Base-by-base conservation (phyloP, 2,888 invertebrate genomes). In the Patella depressa region DNA sequence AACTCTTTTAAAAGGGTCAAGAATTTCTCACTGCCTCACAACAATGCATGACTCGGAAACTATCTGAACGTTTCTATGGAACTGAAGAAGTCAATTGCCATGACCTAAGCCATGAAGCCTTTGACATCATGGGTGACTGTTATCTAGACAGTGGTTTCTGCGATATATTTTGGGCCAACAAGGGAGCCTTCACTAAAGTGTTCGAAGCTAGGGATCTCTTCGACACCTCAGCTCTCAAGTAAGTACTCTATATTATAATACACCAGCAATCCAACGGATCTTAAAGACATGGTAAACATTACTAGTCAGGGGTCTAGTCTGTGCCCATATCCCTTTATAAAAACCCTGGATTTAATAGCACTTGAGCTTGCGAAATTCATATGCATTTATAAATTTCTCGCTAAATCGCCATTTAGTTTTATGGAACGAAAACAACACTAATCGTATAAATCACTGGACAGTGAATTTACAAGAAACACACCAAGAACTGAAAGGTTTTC, bases 91-190 rank as follows among this genome's bases (percentile, higher is more conserved):
- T 73, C 17, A 54, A 73, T n/a, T 77, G 77, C 54, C 77, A 77
- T 65, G 77, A 72, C 29, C 69, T 77, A 24, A 24, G 54, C 7
- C 77, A 77, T 69, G 72, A 34, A 11, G 77, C 77, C 53, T 77
- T 72, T 45, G 34, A 72, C 45, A 59, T 24, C 2, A 65, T 70
- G 73, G 45, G 65, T 53, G 72, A 57, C 34, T 77, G 77, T 65
- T 77, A 77, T 53, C 53, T 65, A 34, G 65, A 59, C n/a, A 53
- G 14, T 7, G 77, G 77, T 17, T 72, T 77, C 77, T 77, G 77
- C 54, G 24, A 72, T 29, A 59, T 77, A n/a, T 77, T 72, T 53
- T 77, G 73, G 77, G 69, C n/a, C n/a, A 77, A 77, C 73, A 12
- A 29, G n/a, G 59, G 14, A 53, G 73, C 73, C 19, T 77, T 77